These are phyloP conservation scores for Drosophila pseudotakahashii DNA, from an alignment of 2,888 invertebrate genomes.

Conservation along the genomic window DNA sequence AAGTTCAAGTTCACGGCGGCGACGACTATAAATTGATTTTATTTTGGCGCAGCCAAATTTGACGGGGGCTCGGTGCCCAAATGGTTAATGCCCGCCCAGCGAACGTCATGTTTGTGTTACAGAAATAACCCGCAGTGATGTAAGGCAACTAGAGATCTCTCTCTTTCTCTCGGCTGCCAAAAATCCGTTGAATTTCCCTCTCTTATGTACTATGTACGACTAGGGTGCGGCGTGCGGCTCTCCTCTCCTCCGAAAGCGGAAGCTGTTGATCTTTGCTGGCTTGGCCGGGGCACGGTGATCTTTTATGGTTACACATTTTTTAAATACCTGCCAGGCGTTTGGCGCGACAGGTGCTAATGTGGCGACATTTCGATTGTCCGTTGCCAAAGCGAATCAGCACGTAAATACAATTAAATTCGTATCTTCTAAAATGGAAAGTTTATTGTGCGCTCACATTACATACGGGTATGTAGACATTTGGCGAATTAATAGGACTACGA, in stretches of 20 bases:
- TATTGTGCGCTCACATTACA: conserved; percentile 46
- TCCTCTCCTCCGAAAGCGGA: conserved; percentile 45
- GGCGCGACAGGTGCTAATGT: conserved; percentile 71
- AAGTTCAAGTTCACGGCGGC: conserved; percentile 83
- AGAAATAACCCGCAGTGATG: conserved; percentile 55
- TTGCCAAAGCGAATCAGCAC: conserved; percentile 58
- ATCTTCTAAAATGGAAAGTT: conserved; percentile 60
- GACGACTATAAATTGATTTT: conserved; percentile 58
- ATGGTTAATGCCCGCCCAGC: conserved; percentile 50
- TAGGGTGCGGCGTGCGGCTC: conserved; percentile 13
- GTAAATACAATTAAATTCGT: conserved; percentile 59
- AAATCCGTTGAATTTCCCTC: conserved; percentile 3
- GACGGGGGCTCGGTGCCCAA: conserved; percentile 38
- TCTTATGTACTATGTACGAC: neutral
- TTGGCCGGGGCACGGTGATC: conserved; percentile 21
- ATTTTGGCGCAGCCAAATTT: conserved; percentile 64
- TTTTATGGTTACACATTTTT: conserved; percentile 65
- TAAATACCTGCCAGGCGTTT: conserved; percentile 54
- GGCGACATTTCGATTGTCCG: conserved; percentile 56
- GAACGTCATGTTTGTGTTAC: conserved; percentile 43
- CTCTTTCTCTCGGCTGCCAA: conserved; percentile 21
- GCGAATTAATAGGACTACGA: conserved; percentile 30
- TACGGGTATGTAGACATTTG: conserved; percentile 14
- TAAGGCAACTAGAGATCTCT: conserved; percentile 26
- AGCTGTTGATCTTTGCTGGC: conserved; percentile 40